Evolutionary conservation across 2,113 vertebrate species (phyloP).

Genomic region (Poeciliopsis turrubarensis): DNA sequence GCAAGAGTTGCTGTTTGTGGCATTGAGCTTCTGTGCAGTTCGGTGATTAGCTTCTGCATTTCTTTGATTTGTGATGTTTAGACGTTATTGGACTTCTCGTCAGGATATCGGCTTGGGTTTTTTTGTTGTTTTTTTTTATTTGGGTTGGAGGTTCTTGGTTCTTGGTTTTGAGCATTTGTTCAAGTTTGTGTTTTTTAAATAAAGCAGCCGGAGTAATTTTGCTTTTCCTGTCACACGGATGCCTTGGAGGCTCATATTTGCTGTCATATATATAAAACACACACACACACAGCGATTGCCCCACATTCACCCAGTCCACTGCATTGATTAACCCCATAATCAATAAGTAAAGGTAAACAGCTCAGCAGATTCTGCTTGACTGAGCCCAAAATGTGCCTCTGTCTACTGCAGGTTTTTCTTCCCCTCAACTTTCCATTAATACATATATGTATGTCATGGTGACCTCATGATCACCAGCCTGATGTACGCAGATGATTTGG

Average conservation of each 20-base stretch:
- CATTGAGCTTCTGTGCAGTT: neutral
- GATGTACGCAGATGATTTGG: too few relatives aligned
- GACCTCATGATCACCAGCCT: too few relatives aligned
- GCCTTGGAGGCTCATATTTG: neutral
- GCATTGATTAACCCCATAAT: neutral
- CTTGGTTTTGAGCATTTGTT: too few relatives aligned
- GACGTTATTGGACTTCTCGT: neutral
- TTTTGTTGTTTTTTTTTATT: accelerated
- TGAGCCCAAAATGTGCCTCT: neutral
- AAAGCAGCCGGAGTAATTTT: neutral
- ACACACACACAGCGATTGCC: neutral
- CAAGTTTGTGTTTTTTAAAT: too few relatives aligned
- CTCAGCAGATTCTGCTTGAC: neutral
- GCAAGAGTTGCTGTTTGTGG: neutral
- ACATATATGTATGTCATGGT: neutral
- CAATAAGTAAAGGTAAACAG: neutral
- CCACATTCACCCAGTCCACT: neutral
- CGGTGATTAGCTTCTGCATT: neutral
- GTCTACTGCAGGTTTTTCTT: neutral
- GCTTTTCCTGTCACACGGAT: neutral
- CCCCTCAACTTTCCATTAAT: neutral
- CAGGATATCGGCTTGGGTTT: too few relatives aligned
- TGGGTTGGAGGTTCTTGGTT: too few relatives aligned
- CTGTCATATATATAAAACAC: neutral
- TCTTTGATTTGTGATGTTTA: neutral